Conservation (phyloP, 2,888 invertebrate species). For the Coenonympha arcania region DNA sequence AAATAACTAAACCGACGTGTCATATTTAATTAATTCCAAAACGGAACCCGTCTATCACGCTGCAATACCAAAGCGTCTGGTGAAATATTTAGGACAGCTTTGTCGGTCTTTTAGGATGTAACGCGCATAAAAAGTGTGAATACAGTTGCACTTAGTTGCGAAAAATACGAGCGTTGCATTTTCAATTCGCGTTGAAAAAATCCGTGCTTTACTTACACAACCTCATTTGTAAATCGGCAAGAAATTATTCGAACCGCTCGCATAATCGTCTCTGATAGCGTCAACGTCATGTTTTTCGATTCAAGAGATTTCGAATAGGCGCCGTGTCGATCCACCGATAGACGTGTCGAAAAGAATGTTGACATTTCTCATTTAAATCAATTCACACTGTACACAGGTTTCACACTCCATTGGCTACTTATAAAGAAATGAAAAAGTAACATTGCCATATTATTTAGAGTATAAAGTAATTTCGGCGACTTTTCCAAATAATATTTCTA, state of each 20-base stretch:
- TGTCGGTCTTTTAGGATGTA: constrained; percentile 37
- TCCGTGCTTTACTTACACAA: constrained; percentile 29
- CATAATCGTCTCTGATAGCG: constrained; percentile 32
- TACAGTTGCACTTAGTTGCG: constrained; percentile 45
- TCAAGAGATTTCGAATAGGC: constrained; percentile 30
- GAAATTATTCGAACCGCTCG: constrained; percentile 43
- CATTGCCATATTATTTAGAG: constrained; percentile 6
- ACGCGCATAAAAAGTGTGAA: constrained; percentile 42
- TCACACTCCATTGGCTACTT: constrained; percentile 14
- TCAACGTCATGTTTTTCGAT: constrained; percentile 29
- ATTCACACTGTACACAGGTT: constrained; percentile 9
- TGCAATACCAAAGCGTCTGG: constrained; percentile 18
- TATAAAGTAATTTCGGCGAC: neutral
- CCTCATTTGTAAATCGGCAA: constrained; percentile 28
- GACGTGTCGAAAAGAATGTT: constrained; percentile 34
- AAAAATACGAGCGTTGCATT: constrained; percentile 45
- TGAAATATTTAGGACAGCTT: constrained; percentile 26
- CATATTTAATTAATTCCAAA: constrained; percentile 16
- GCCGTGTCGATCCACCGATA: constrained; percentile 23
- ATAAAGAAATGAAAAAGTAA: constrained; percentile 9
- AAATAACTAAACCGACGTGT: constrained; percentile 14
- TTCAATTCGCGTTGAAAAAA: constrained; percentile 38
- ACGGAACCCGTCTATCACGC: constrained; percentile 21
- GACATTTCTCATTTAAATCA: constrained; percentile 24
- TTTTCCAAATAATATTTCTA: constrained; percentile 6